A percentile compares a stretch with the other conserved stretches of the same genome.
Evolutionary conservation across 2,888 invertebrate genomes (phyloP).

Genomic region (Tenthredo livida): DNA sequence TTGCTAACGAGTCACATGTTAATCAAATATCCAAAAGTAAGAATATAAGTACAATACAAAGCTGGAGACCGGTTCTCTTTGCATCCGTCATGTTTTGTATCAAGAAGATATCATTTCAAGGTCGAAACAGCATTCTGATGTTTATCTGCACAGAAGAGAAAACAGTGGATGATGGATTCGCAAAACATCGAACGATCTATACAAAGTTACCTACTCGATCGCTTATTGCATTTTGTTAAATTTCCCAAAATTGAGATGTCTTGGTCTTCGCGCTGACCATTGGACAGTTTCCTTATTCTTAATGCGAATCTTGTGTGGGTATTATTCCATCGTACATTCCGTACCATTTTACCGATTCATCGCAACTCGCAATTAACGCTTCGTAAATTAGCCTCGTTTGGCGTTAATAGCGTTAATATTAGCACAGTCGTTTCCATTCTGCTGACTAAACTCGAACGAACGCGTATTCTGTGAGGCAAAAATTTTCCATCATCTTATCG

Average conservation of each 20-base stretch:
- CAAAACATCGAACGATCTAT: background rate
- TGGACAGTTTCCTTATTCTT: background rate
- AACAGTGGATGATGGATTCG: background rate
- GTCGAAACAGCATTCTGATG: background rate
- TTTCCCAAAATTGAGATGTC: background rate
- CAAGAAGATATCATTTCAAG: background rate
- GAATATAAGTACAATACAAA: background rate
- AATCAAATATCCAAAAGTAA: background rate
- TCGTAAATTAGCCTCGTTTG: background rate
- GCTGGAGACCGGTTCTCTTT: constrained; percentile 1
- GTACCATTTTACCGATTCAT: background rate
- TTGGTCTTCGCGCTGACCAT: background rate
- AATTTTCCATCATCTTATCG: background rate
- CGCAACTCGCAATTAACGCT: constrained; percentile 10
- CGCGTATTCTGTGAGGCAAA: background rate
- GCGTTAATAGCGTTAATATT: constrained; percentile 25
- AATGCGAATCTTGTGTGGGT: background rate
- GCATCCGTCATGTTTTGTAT: background rate
- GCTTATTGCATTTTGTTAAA: background rate
- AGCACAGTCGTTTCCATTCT: constrained; percentile 1
- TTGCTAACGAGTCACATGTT: background rate
- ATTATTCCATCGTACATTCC: background rate
- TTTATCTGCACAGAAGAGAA: background rate
- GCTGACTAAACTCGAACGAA: background rate
- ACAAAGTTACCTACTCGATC: background rate